Percentiles rank a stretch among this genome's conserved stretches.
phyloP scores from a whole-genome alignment of 2,888 invertebrate genomes.

The Helicoverpa assulta region DNA sequence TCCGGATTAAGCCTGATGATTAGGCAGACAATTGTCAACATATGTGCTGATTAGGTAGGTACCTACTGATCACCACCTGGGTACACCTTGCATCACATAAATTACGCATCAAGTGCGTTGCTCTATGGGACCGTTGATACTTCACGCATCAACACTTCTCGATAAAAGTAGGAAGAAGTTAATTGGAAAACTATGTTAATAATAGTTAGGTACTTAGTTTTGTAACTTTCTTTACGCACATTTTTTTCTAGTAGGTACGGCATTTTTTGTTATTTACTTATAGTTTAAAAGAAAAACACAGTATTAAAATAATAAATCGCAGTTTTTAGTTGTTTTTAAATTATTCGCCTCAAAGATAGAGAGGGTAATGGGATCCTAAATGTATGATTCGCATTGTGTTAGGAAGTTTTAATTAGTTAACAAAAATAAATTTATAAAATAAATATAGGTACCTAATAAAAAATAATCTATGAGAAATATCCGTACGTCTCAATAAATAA shows the following conservation, averaged over 20 bases:
- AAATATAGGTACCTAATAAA: too few species aligned
- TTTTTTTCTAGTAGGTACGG: conserved; percentile 10
- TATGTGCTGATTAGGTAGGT: conserved; percentile 26
- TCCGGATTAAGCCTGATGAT: conserved; percentile 12
- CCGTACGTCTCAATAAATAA: neutral
- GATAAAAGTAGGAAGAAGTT: conserved; percentile 28
- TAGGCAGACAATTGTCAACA: conserved; percentile 13
- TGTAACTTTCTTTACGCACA: conserved; percentile 21
- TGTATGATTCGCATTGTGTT: too few species aligned
- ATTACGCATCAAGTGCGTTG: conserved; percentile 24
- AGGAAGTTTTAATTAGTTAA: too few species aligned
- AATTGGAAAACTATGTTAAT: conserved; percentile 19
- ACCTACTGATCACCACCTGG: conserved; percentile 25
- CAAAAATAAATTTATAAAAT: too few species aligned
- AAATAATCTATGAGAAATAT: neutral
- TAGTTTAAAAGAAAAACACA: neutral
- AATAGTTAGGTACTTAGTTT: conserved; percentile 3
- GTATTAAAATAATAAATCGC: too few species aligned
- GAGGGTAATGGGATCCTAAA: too few species aligned
- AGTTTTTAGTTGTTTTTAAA: too few species aligned
- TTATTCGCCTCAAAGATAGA: too few species aligned
- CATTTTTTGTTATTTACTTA: neutral
- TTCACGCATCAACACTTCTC: conserved; percentile 32
- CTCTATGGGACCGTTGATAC: conserved; percentile 27
- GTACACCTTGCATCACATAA: conserved; percentile 30